Base-by-base conservation (phyloP, 2,888 invertebrate species). In the Anaspis maculata region DNA sequence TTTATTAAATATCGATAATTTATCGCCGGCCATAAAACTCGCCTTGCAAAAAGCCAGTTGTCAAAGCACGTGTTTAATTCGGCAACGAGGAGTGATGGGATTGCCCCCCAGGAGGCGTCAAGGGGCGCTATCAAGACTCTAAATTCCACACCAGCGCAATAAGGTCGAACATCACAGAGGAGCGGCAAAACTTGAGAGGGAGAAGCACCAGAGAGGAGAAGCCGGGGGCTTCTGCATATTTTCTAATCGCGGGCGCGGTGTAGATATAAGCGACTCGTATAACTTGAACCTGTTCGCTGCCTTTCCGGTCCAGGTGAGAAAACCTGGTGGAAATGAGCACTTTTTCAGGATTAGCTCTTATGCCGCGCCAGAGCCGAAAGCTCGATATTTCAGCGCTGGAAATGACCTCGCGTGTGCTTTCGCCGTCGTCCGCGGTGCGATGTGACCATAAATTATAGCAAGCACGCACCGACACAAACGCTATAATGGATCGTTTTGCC, bases 401-500 rank as follows among this genome's bases (percentile, higher is more conserved):
- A 37, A 35, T 34, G 46, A 45, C 44, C 45, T 51, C 48, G 54
- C 52, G 51, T 53, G 54, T n/a, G n/a, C n/a, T n/a, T n/a, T n/a
- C n/a, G n/a, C n/a, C n/a, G n/a, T n/a, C n/a, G n/a, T n/a, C n/a
- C 46, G 45, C 40, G 45, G 41, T 34, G 35, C 35, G 47, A 39
- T 44, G n/a, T n/a, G n/a, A n/a, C n/a, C n/a, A 56, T 56, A 56
- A 57, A 57, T 57, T 54, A 51, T 45, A 32, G 29, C 34, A 38
- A 46, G 46, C 53, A 54, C 54, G 54, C 53, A 53, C 50, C 45
- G 48, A 46, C 49, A 49, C 33, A 33, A 32, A 35, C 48, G 43
- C 42, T 44, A 53, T 54, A 53, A 55, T 54, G 53, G 48, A 55
- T 55, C 51, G 53, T 51, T 54, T 52, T 46, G 49, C 41, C 46